Evolutionary conservation across 2,888 invertebrate genomes (phyloP).

Genomic region (Mythimna lalbum): DNA sequence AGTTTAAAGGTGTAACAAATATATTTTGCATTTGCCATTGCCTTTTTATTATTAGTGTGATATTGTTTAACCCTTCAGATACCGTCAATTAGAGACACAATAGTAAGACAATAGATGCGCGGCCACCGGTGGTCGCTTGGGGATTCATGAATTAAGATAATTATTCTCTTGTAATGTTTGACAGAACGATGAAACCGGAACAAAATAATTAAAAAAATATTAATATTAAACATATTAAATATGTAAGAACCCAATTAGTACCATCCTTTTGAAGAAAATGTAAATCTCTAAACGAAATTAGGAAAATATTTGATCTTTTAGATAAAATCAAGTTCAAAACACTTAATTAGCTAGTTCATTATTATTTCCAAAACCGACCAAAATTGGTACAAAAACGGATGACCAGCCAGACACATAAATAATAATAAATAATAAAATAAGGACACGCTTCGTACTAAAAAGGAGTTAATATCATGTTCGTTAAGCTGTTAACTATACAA

Average conservation of each 20-base stretch:
- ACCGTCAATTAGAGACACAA: no score
- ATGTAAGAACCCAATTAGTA: background rate
- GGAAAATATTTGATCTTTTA: background rate
- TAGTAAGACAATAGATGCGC: no score
- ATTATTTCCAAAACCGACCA: conserved; percentile 17
- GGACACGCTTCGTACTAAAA: conserved; percentile 35
- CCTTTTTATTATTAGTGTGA: no score
- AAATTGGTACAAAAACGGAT: conserved; percentile 38
- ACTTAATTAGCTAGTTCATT: conserved; percentile 19
- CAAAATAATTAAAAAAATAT: background rate
- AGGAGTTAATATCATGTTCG: conserved; percentile 37
- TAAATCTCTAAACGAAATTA: background rate
- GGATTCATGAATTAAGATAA: no score
- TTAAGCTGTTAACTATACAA: conserved; percentile 31
- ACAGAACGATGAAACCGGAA: background rate
- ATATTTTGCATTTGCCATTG: no score
- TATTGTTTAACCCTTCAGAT: no score
- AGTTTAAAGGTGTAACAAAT: no score
- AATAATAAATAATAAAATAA: conserved; percentile 24
- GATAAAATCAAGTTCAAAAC: background rate
- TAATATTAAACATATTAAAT: background rate
- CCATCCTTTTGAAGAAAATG: background rate
- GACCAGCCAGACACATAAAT: conserved; percentile 59
- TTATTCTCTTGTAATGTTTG: background rate
- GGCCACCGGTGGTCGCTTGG: no score